Evolutionary conservation across 2,113 vertebrate genomes (phyloP).

Genomic region (Sander vitreus): DNA sequence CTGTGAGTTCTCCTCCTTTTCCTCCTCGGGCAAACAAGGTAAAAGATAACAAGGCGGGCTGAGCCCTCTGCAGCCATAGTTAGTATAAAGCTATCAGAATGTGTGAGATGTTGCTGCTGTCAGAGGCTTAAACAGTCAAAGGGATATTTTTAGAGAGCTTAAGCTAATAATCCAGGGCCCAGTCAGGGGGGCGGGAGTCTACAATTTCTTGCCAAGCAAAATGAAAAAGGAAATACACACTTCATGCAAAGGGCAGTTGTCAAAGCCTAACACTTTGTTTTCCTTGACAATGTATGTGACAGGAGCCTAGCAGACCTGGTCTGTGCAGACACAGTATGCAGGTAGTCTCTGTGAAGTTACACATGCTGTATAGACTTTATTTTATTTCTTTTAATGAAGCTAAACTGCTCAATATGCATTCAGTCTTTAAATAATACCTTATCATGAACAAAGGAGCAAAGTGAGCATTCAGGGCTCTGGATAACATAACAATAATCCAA

Average conservation of each 20-base stretch:
- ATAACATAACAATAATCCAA: neutral
- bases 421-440: neutral
- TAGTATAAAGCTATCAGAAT: conserved; percentile 80
- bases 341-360: conserved; percentile 2
- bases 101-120: conserved; percentile 80
- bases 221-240: conserved; percentile 66
- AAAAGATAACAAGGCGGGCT: conserved; percentile 74
- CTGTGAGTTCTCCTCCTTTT: conserved; percentile 52
- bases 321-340: neutral
- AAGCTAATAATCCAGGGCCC: conserved; percentile 83
- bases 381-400: conserved; percentile 19
- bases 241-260: conserved; percentile 65
- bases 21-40: conserved; percentile 68
- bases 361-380: neutral
- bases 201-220: conserved; percentile 73
- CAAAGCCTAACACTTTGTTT: conserved; percentile 59
- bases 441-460: neutral
- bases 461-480: neutral
- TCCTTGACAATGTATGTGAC: conserved; percentile 49
- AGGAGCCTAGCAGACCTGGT: conserved; percentile 14
- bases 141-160: conserved; percentile 84
- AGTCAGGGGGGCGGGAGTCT: conserved; percentile 54
- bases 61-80: conserved; percentile 64
- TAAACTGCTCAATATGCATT: conserved; percentile 8
- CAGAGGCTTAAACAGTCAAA: conserved; percentile 82